These are phyloP conservation scores for Cryptoleucopteryx plumbea DNA, from an alignment of 2,113 vertebrate species.

Conservation along the genomic window DNA sequence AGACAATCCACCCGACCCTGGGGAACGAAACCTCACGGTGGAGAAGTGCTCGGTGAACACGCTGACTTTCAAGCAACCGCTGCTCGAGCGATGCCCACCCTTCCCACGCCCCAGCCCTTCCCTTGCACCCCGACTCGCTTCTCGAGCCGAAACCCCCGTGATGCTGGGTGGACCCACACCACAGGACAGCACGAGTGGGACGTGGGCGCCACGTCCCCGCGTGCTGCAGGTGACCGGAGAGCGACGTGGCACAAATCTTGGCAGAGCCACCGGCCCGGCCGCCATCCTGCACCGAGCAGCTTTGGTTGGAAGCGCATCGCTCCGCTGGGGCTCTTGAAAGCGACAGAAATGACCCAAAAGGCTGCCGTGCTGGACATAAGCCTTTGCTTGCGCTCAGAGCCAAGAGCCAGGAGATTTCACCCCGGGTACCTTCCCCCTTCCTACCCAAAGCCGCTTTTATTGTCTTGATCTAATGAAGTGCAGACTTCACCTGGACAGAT, in stretches of 20 bases:
- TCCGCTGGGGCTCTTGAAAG: background rate
- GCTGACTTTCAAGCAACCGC: background rate
- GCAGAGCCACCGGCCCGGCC: background rate
- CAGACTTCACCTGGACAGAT: slow-evolving; percentile 69
- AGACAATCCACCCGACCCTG: background rate
- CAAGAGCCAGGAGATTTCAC: background rate
- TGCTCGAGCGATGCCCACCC: background rate
- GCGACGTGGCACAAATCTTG: rapidly evolving
- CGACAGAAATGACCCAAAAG: background rate
- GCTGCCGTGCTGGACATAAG: background rate
- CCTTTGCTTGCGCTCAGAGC: background rate
- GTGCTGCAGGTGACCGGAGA: background rate
- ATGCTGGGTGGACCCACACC: background rate
- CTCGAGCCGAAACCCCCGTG: rapidly evolving
- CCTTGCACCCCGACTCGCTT: rapidly evolving
- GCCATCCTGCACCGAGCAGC: rapidly evolving
- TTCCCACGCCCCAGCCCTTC: background rate
- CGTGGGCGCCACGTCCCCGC: background rate
- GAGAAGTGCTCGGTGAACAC: background rate
- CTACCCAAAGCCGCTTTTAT: slow-evolving; percentile 42
- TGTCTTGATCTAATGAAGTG: slow-evolving; percentile 62
- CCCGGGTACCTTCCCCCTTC: background rate
- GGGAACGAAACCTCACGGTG: rapidly evolving
- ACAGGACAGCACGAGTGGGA: background rate
- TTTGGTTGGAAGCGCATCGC: background rate